Evolutionary conservation across 2,797 vertebrate species (phyloP).

Genomic region (Anisognathus igniventris): DNA sequence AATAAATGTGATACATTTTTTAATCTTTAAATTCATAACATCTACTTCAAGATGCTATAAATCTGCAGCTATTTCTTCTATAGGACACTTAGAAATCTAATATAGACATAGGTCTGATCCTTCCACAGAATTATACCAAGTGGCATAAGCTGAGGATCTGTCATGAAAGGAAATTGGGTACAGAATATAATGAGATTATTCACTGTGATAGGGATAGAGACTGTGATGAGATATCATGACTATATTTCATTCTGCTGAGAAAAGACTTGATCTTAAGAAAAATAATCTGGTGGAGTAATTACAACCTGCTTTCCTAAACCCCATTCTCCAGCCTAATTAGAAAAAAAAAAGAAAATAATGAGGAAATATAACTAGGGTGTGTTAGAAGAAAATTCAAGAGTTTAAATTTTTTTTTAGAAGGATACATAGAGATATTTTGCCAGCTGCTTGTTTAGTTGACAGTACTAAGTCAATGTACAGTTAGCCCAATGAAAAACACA

Average conservation of each 20-base stretch:
- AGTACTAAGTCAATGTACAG: background rate
- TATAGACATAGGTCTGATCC: background rate
- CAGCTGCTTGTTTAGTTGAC: background rate
- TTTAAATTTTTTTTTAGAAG: background rate
- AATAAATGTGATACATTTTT: background rate
- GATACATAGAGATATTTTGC: background rate
- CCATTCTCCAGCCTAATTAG: background rate
- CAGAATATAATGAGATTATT: constrained; percentile 7
- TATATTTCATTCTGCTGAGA: constrained; percentile 39
- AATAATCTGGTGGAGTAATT: constrained; percentile 13
- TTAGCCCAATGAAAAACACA: background rate
- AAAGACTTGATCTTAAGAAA: background rate
- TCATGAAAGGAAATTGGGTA: constrained; percentile 33
- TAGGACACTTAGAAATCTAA: background rate
- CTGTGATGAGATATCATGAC: background rate
- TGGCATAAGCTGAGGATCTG: background rate
- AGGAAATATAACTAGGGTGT: background rate
- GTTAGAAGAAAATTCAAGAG: background rate
- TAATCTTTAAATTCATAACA: background rate
- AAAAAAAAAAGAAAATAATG: background rate
- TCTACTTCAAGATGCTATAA: background rate
- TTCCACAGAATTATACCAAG: background rate
- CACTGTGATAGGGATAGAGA: background rate
- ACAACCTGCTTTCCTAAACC: background rate
- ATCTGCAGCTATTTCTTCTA: background rate